Base-by-base conservation (phyloP, 1,140 invertebrate species). In the Megalonaias nervosa region DNA sequence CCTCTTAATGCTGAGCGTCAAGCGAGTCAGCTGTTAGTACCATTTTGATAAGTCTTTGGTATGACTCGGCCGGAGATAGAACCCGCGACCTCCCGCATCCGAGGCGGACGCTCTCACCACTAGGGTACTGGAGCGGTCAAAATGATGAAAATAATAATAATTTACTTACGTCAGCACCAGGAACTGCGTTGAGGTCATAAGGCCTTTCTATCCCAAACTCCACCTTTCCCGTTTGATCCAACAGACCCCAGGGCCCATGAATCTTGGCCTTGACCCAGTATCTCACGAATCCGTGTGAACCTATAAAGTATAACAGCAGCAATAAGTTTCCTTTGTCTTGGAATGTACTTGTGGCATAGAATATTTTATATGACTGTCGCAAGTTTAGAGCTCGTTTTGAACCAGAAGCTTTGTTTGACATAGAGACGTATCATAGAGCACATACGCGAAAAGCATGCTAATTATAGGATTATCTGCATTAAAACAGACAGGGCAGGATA, bases 181-280 rank as follows among this genome's bases (percentile, higher is more conserved):
- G 75, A n/a, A 77, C 56, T 31, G 38, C n/a, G 31, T 77, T 77
- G 16, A 77, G 26, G 60, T 77, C 75, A 11, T 71, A 55, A 3
- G 68, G 12, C 19, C 69, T 26, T 58, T 66, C 69, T 17, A 77
- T 70, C 2, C 26, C 55, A 48, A 77, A 77, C 48, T 77, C 75
- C 6, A 77, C 75, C 61, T 65, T 71, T 9, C 75, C 75, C 0
- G 75, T 66, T 48, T 77, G 75, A 64, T 77, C 75, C 11, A 77
- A 57, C 21, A 77, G 60, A 3, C 75, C 75, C 68, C 62, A 71
- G 14, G 71, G 68, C 38, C 75, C 75, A 38, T 66, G 56, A n/a
- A 77, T 66, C 58, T 77, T 77, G 2, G 68, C 75, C 26, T 77
- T 77, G 16, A 71, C 64, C 75, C 75, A 77, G 60, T 77, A 77